Evolutionary conservation across 2,888 invertebrate genomes (phyloP).

Genomic region (Calameuta idolon): DNA sequence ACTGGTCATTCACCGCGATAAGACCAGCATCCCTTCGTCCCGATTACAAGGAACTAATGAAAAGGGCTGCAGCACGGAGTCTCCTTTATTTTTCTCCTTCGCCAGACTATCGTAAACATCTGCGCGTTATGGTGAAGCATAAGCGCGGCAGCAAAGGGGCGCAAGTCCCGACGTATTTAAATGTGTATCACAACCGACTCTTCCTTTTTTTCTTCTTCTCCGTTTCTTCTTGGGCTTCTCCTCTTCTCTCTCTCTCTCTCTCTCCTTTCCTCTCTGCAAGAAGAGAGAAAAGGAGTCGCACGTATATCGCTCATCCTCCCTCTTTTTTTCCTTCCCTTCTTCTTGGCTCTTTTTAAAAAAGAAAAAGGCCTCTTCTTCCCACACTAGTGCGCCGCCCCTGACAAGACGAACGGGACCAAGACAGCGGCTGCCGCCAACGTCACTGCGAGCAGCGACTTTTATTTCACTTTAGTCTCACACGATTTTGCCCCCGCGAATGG

Average conservation of each 20-base stretch:
- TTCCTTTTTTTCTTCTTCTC: conserved; percentile 13
- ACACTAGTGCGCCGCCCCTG: not conserved
- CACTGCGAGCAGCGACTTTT: conserved; percentile 34
- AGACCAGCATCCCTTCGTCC: too few species aligned
- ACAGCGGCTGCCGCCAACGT: conserved; percentile 30
- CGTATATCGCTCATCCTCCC: conserved; percentile 4
- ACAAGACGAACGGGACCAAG: conserved; percentile 17
- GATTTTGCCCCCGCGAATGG: conserved; percentile 36
- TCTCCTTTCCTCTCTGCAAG: not conserved
- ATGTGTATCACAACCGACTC: too few species aligned
- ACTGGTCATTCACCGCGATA: too few species aligned
- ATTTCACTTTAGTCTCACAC: conserved; percentile 43
- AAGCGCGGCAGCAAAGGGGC: not conserved
- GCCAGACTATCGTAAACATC: too few species aligned
- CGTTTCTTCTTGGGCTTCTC: conserved; percentile 7
- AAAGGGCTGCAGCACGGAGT: too few species aligned
- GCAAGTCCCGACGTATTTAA: not conserved
- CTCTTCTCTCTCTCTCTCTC: conserved; percentile 27
- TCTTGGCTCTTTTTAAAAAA: not conserved
- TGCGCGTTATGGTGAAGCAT: too few species aligned
- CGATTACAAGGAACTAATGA: too few species aligned
- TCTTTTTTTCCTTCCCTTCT: not conserved
- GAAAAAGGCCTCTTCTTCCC: conserved; percentile 10
- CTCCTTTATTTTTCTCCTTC: too few species aligned
- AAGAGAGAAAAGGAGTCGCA: not conserved